Base-by-base conservation (phyloP, 2,113 vertebrate genomes). In the Mesitornis unicolor region DNA sequence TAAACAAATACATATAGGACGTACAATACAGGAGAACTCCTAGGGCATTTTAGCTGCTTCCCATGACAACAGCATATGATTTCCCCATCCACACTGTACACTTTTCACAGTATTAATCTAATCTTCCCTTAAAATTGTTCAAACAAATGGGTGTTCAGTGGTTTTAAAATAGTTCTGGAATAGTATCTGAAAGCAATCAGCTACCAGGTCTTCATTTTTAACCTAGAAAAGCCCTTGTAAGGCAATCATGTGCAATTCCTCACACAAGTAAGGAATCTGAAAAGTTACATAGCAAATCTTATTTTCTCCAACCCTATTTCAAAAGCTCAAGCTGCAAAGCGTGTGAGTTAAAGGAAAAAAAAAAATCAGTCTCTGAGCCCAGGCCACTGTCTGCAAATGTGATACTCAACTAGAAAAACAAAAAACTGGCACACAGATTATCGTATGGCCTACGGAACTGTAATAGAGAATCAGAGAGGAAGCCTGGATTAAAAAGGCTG, bases 181-280 rank as follows among this genome's bases (percentile, higher is more conserved):
- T 16, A 60, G 45, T 13, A 65, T 16, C 59, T 87, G 90, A 91
- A 95, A 92, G 78, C 51, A 91, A 93, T 93, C 61, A 78, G 22
- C 50, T 90, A 65, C 19, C 33, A 54, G 54, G n/a, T 70, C 45
- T 88, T 54, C 2, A 1, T 35, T 83, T 82, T 90, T 88, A 83
- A 80, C 79, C 79, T 90, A 81, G 67, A 84, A 93, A 94, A 86
- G 56, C 56, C 82, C 92, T 88, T 93, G 77, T 25, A 67, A 84
- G 51, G 60, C 64, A 95, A 36, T 75, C 54, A 29, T 4, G 1
- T n/a, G 45, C 75, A 93, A 90, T 83, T 90, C 61, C 54, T 94
- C 75, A 77, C 24, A 67, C 17, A 70, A 73, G 59, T 29, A 77
- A 51, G 61, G 70, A 87, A 84, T 57, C 50, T 91, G 70, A 89